These are phyloP conservation scores for Patella vulgata DNA, from an alignment of 1,140 invertebrate species.

Conservation along the genomic window DNA sequence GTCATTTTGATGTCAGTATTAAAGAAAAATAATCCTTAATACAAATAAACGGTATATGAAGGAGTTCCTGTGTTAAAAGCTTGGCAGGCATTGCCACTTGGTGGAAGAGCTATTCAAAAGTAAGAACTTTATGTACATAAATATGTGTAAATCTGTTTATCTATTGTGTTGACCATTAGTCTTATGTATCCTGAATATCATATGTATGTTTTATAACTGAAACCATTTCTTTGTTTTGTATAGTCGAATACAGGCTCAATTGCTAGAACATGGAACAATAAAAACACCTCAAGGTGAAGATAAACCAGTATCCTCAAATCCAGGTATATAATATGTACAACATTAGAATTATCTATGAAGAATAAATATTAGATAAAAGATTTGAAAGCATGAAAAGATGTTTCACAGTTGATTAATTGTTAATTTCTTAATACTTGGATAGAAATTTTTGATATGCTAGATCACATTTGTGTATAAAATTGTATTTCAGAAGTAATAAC, in stretches of 20 bases:
- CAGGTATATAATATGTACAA: too few relatives aligned
- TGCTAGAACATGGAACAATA: constrained; percentile 47
- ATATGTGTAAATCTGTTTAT: background rate
- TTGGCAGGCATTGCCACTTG: constrained; percentile 81
- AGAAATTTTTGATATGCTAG: too few relatives aligned
- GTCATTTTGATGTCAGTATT: too few relatives aligned
- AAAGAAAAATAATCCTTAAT: too few relatives aligned
- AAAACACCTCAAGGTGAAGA: constrained; percentile 43
- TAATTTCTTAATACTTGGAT: too few relatives aligned
- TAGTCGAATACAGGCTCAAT: constrained; percentile 48
- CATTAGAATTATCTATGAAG: too few relatives aligned
- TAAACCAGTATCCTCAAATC: constrained; percentile 43
- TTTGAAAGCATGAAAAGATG: too few relatives aligned
- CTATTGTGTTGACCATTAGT: background rate
- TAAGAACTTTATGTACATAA: constrained; percentile 25
- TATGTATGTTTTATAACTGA: background rate
- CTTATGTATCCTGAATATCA: background rate
- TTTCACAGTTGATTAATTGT: too few relatives aligned
- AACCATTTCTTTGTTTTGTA: constrained; percentile 16
- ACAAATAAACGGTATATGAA: constrained; percentile 71
- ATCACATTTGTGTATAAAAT: too few relatives aligned
- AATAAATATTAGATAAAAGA: too few relatives aligned
- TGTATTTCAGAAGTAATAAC: constrained; percentile 50
- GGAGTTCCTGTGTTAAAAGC: constrained; percentile 84
- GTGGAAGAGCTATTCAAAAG: constrained; percentile 67